These are phyloP conservation scores for Dipodomys merriami DNA, from an alignment of 2,113 vertebrate genomes.

Conservation along the genomic window DNA sequence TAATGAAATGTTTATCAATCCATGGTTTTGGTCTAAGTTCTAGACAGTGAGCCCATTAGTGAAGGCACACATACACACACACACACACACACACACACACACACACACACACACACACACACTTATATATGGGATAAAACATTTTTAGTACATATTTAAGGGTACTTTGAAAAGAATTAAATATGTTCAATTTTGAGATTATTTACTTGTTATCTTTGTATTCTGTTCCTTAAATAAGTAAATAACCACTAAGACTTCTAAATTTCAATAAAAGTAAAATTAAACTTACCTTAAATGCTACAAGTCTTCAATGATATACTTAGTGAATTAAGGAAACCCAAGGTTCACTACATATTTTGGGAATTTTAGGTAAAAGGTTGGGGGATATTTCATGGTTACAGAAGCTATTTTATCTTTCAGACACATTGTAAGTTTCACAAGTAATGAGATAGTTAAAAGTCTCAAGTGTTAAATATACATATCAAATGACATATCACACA, in stretches of 20 bases:
- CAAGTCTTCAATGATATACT: not conserved
- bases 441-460: not conserved
- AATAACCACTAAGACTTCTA: not conserved
- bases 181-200: not conserved
- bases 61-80: not conserved
- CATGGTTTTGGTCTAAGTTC: not conserved
- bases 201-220: not conserved
- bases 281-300: not conserved
- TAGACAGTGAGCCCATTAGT: not conserved
- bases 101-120: too few relatives aligned
- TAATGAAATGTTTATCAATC: not conserved
- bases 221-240: not conserved
- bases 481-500: not conserved
- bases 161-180: not conserved
- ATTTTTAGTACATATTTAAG: not conserved
- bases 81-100: too few relatives aligned
- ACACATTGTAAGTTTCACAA: not conserved
- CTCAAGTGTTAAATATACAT: too few relatives aligned
- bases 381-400: not conserved
- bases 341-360: not conserved
- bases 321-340: not conserved
- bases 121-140: too few relatives aligned
- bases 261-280: not conserved
- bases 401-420: not conserved
- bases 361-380: not conserved